Evolutionary conservation across 1,140 invertebrate genomes (phyloP).

Genomic region (Diploscapter pachys): DNA sequence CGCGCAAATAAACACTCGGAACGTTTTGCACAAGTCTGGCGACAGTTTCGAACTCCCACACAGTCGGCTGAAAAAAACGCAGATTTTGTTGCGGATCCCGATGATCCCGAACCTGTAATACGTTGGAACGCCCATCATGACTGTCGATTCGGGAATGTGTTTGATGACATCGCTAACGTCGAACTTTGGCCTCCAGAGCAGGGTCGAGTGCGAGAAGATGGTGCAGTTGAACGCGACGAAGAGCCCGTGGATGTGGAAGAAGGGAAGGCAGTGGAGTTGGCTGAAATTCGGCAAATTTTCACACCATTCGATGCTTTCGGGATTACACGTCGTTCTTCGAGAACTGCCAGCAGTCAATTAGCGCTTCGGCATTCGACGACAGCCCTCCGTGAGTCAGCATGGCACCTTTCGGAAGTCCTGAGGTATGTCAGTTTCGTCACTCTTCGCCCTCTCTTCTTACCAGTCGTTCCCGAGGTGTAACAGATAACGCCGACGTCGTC

Average conservation of each 20-base stretch:
- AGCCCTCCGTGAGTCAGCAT: constrained; percentile 54
- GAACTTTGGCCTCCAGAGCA: constrained; percentile 52
- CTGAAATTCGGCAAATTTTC: too few species aligned
- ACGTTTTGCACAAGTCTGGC: constrained; percentile 30
- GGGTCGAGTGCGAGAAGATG: constrained; percentile 47
- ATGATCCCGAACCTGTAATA: constrained; percentile 32
- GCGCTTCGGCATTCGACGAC: constrained; percentile 44
- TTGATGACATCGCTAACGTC: constrained; percentile 46
- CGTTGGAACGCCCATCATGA: constrained; percentile 57
- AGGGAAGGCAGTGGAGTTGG: constrained; percentile 44
- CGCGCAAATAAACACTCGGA: constrained; percentile 53
- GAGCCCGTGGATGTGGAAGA: constrained; percentile 56
- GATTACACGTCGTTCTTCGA: constrained; percentile 1
- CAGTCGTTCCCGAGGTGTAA: constrained; percentile 55
- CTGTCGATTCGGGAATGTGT: constrained; percentile 51
- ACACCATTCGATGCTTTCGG: too few species aligned
- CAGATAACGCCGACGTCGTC: constrained; percentile 42
- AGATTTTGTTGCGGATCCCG: constrained; percentile 24
- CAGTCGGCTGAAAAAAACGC: too few species aligned
- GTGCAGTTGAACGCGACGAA: constrained; percentile 47
- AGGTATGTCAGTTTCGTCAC: background rate
- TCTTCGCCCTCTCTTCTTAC: background rate
- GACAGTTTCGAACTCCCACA: too few species aligned
- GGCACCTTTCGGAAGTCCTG: constrained; percentile 53
- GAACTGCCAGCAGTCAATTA: constrained; percentile 47